Base-by-base conservation (phyloP, 2,797 vertebrate genomes). In the Eleutherodactylus coqui region DNA sequence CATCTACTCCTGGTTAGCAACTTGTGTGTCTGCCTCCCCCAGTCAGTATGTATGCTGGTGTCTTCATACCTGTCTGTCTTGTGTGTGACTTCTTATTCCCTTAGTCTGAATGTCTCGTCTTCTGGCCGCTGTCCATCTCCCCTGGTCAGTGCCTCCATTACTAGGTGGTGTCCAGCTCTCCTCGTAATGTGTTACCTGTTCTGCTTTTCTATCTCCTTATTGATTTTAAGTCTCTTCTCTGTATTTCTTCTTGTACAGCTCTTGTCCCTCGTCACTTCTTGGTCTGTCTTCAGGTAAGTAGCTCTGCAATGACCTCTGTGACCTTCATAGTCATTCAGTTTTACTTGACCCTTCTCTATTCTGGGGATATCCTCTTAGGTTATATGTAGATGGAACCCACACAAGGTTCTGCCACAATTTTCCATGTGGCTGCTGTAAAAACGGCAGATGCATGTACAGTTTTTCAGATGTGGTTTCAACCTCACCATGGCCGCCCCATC, bases 71-170 rank as follows among this genome's bases (percentile, higher is more conserved):
- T n/a, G n/a, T n/a, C n/a, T n/a, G n/a, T n/a, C n/a, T n/a, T n/a
- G n/a, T n/a, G n/a, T n/a, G n/a, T n/a, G n/a, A n/a, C n/a, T n/a
- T n/a, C n/a, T n/a, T n/a, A n/a, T n/a, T n/a, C n/a, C n/a, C n/a
- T n/a, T n/a, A n/a, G n/a, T n/a, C n/a, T n/a, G n/a, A n/a, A n/a
- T n/a, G n/a, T n/a, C 16, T 67, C 32, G 4, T 70, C 32, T 19
- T 55, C 64, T 38, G 62, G 62, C 21, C n/a, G 4, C 45, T 36
- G n/a, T 82, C 62, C 21, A 17, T 81, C 78, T 45, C n/a, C 51
- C 51, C 51, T 53, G n/a, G 19, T 55, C 51, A 13, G 5, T 34
- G n/a, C 51, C 49, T 38, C 47, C 32, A 24, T 77, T 6, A 7
- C 27, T 17, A 4, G 2, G 64, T 29, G 58, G 9, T 24, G 60